Evolutionary conservation across 30 jellyfish, hydroid and myxozoan species (phyloP).

Genomic region (Aurelia sp.): DNA sequence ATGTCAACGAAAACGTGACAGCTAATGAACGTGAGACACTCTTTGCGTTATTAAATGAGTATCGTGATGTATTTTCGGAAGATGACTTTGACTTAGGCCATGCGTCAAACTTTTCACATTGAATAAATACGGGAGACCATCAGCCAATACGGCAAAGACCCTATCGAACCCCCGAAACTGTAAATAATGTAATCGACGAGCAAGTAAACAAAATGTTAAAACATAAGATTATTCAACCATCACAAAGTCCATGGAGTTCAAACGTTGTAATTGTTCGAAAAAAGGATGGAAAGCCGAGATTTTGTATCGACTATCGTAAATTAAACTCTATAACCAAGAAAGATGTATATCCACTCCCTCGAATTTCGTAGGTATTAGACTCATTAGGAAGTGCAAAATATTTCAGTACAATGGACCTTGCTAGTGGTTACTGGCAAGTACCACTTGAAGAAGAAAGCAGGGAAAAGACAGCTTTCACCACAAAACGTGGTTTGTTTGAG

Average conservation of each 20-base stretch:
- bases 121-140: slow-evolving; percentile 42
- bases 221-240: slow-evolving; percentile 26
- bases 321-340: slow-evolving; percentile 17
- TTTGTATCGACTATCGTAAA: slow-evolving; percentile 49
- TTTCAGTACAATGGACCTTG: slow-evolving; percentile 12
- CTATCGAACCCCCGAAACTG: slow-evolving; percentile 25
- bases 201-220: slow-evolving; percentile 24
- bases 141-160: slow-evolving; percentile 60
- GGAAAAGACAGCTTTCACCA: slow-evolving; percentile 4
- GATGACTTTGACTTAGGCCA: neutral
- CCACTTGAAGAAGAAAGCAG: neutral
- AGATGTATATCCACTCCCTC: slow-evolving; percentile 35
- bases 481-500: slow-evolving; percentile 22
- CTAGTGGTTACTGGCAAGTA: slow-evolving; percentile 11
- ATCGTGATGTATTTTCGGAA: too few relatives aligned
- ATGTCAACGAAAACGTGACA: too few relatives aligned
- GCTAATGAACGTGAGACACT: too few relatives aligned
- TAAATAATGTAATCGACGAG: slow-evolving; percentile 18
- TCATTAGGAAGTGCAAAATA: neutral
- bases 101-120: neutral
- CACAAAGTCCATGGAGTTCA: slow-evolving; percentile 47
- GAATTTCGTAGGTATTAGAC: slow-evolving; percentile 9
- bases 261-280: slow-evolving; percentile 35
- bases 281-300: slow-evolving; percentile 16
- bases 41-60: too few relatives aligned